Conservation (phyloP, 2,113 vertebrate species). For the Phrynosoma platyrhinos region DNA sequence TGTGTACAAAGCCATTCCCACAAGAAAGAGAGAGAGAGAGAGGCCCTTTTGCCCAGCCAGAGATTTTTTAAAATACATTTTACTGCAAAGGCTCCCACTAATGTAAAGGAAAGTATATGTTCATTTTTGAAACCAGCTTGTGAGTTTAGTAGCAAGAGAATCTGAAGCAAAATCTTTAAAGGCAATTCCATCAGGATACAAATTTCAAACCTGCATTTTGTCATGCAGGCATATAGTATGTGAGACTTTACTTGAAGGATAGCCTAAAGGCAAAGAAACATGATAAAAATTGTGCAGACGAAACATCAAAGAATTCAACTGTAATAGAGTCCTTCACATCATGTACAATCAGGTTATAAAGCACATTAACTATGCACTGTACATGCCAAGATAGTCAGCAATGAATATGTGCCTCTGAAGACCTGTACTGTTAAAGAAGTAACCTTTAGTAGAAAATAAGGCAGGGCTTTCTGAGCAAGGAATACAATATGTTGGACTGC, state of each 20-base stretch:
- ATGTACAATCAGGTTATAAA: not conserved
- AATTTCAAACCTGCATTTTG: not conserved
- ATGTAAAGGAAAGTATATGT: not conserved
- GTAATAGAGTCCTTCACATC: not conserved
- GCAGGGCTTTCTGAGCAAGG: not conserved
- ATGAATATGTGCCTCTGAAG: not conserved
- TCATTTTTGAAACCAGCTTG: not conserved
- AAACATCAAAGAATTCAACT: constrained; percentile 15
- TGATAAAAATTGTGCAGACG: constrained; percentile 26
- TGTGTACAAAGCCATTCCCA: not conserved
- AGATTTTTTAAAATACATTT: not conserved
- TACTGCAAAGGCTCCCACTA: not conserved
- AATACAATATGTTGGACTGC: not conserved
- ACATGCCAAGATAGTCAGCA: not conserved
- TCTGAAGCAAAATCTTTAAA: constrained; percentile 8
- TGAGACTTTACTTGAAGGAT: constrained; percentile 1
- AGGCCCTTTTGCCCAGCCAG: not conserved
- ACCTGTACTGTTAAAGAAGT: not conserved
- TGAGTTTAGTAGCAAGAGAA: not conserved
- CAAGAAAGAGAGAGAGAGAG: no score
- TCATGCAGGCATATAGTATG: not conserved
- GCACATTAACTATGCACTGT: not conserved
- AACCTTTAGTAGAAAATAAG: not conserved
- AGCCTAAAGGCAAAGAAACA: not conserved
- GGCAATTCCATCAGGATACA: not conserved